Evolutionary conservation across 1,140 invertebrate species (phyloP), one percentile per base, ranked within the genome.

Genomic region (Drosophila nigrodunni): DNA sequence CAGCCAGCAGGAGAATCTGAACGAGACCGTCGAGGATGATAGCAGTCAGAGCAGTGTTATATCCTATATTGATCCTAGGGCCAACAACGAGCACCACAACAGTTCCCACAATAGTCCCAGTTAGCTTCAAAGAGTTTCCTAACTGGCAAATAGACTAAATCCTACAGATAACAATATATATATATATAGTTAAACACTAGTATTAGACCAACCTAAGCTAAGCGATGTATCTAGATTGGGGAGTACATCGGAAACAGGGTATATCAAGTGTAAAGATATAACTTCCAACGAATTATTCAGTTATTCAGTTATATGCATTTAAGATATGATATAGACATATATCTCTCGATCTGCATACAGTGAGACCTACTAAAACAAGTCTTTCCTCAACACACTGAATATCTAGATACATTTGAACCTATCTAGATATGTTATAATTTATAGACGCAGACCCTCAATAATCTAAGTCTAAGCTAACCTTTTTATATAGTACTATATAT

Each of bases 41-140:
- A 92, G 91, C 71, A 92, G 92, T 73, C 92, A 92, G 73, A 87
- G 91, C 77, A 92, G 91, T 73, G 82, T 92, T 57, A 92, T 92
- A 50, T 92, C 92, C 11, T 92, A 92, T 65, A 92, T 92, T 57
- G 91, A 92, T 76, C 86, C 90, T 54, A 89, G 82, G 74, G 85
- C 79, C 10, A 71, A 35, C 70, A 78, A 50, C 76, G 65, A 80
- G 41, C 47, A 70, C 7, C 50, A 54, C 13, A 54, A 43, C 34
- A 44, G 58, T 57, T 49, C 69, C 41, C 50, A 54, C 6, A 35
- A 65, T 35, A 68, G 72, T 68, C 76, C 72, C 62, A 82, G 70
- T 67, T 80, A 82, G 69, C 73, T 77, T 15, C 49, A 18, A 47
- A 54, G 35, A 10, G 54, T 39, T 46, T 10, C 37, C 37, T 39